A percentile compares a stretch with the other conserved stretches of the same genome.
Conservation (phyloP, 2,797 vertebrate species). For the Halcyon chelicuti region DNA sequence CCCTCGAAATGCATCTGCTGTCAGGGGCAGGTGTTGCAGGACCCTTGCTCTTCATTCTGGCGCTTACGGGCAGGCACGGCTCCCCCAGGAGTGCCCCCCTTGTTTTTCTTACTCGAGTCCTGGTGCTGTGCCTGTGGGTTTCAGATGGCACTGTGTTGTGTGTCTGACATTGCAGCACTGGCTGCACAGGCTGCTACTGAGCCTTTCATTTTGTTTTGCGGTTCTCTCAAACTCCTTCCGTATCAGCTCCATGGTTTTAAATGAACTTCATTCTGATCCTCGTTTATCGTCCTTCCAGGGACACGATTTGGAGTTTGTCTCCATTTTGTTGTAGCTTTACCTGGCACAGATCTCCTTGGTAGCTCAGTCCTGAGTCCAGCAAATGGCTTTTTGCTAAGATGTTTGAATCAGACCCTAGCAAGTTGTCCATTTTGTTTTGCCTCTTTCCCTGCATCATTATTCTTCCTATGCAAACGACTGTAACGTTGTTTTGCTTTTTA, state of each 20-base stretch:
- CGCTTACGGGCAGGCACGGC: neutral
- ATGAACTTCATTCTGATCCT: conserved; percentile 29
- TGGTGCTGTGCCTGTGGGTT: conserved; percentile 30
- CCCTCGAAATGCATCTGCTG: neutral
- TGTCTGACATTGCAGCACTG: conserved; percentile 38
- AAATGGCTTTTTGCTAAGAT: neutral
- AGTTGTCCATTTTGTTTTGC: conserved; percentile 61
- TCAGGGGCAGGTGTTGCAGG: neutral
- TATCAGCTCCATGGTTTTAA: conserved; percentile 2
- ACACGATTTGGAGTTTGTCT: neutral
- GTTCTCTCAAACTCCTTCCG: neutral
- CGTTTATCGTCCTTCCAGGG: neutral
- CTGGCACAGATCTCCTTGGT: neutral
- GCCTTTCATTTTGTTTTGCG: conserved; percentile 57
- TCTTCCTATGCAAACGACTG: neutral
- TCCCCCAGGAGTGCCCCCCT: neutral
- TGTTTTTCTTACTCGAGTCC: neutral
- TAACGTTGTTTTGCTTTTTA: neutral
- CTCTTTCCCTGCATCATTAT: neutral
- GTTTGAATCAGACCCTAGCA: neutral
- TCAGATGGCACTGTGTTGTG: conserved; percentile 28
- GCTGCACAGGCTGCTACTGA: conserved; percentile 12
- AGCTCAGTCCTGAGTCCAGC: neutral
- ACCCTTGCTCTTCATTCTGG: neutral
- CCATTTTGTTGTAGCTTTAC: conserved; percentile 14